Conservation (phyloP, 2,888 invertebrate genomes). For the Ligdia adustata region DNA sequence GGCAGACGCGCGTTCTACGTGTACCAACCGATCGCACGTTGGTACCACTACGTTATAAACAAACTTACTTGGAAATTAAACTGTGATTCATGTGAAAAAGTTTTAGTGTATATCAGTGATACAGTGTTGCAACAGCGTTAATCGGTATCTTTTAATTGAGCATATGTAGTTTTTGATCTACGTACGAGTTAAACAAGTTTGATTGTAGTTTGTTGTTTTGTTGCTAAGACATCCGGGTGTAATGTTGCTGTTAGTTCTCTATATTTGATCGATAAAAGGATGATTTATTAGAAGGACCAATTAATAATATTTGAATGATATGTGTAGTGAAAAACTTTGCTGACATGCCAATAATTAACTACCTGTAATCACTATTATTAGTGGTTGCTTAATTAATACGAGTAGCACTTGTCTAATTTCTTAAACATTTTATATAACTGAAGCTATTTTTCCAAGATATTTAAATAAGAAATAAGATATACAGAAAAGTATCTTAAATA, state of each 20-base stretch:
- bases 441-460: too few relatives aligned
- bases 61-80: conserved; percentile 60
- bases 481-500: background rate
- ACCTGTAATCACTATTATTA: background rate
- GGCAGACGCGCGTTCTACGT: conserved; percentile 61
- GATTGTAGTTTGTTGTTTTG: conserved; percentile 78
- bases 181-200: conserved; percentile 73
- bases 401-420: background rate
- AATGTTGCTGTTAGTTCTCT: conserved; percentile 50
- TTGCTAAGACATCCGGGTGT: conserved; percentile 76
- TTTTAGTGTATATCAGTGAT: conserved; percentile 48
- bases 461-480: too few relatives aligned
- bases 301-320: conserved; percentile 6
- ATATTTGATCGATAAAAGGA: conserved; percentile 45
- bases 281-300: conserved; percentile 31
- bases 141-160: conserved; percentile 56
- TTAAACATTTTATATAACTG: background rate
- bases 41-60: conserved; percentile 57
- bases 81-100: conserved; percentile 60
- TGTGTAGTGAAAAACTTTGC: conserved; percentile 47
- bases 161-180: conserved; percentile 56
- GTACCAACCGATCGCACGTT: conserved; percentile 48
- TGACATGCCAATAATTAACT: conserved; percentile 26
- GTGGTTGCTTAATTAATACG: background rate
- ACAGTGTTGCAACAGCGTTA: conserved; percentile 52